Evolutionary conservation across 2,797 vertebrate species (phyloP).

Genomic region (Mus minutoides): DNA sequence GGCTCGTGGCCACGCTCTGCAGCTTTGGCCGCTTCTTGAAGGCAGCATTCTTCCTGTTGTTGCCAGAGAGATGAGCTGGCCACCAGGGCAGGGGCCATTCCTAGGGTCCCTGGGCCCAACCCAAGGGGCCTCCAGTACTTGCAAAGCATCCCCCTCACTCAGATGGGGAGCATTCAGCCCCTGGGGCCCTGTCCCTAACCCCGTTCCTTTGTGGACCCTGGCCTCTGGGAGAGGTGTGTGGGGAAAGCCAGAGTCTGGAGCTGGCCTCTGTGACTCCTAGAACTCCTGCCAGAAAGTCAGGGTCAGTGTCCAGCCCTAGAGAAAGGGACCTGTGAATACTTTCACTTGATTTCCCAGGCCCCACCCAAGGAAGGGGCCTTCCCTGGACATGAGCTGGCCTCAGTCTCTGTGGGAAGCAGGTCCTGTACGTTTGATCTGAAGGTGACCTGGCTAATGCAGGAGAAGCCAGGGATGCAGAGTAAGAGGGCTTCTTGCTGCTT

Average conservation of each 20-base stretch:
- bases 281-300: neutral
- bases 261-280: neutral
- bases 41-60: slow-evolving; percentile 92
- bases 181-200: neutral
- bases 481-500: neutral
- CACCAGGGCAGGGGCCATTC: neutral
- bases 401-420: neutral
- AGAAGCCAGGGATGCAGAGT: neutral
- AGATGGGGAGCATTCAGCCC: neutral
- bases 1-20: slow-evolving; percentile 92
- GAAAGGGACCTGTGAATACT: neutral
- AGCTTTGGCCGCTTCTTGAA: slow-evolving; percentile 95
- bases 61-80: slow-evolving; percentile 93
- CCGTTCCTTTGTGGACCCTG: neutral
- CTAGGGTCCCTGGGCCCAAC: neutral
- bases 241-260: neutral
- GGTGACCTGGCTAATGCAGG: neutral
- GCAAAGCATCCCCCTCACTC: too few species aligned
- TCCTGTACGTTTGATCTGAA: neutral
- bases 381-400: neutral
- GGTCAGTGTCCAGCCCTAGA: neutral
- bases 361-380: neutral
- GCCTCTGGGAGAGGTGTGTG: neutral
- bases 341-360: neutral
- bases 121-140: neutral